Evolutionary conservation across 2,888 invertebrate genomes (phyloP), one percentile per base, ranked within the genome.

Genomic region (Biston betularia): DNA sequence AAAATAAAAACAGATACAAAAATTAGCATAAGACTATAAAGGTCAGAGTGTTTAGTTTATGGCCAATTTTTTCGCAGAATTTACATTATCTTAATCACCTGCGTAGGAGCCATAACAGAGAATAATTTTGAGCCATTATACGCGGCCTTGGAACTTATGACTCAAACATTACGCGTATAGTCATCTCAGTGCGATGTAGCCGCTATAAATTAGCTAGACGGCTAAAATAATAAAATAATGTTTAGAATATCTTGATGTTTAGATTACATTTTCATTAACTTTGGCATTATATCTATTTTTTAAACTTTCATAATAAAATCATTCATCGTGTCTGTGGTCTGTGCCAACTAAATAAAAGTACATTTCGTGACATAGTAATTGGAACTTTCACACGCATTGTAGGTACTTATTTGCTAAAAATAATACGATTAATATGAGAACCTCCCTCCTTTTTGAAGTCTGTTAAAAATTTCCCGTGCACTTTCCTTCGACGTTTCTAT

Each of bases 111-210:
- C 65, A 60, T 73, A 71, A 65, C 67, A 68, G 68, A 72, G 73
- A 75, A 79, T 79, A 78, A 79, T 77, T 70, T 74, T 66, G 57
- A 73, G 76, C 74, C 75, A 80, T 81, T 80, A 82, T 72, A 69
- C 40, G 71, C 75, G 79, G 72, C 78, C 78, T 79, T 77, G 78
- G 68, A 63, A 64, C 57, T 70, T 69, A 68, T 76, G 75, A 79
- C 65, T 78, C 73, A 75, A 73, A 63, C 55, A 74, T 75, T 72
- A 78, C 76, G 79, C 74, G 74, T 75, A 68, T 63, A 71, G 69
- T 73, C 74, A 74, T 76, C 71, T 76, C 38, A 9, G 38, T 38
- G 78, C 71, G 70, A 62, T 63, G 75, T 76, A 72, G 72, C 70
- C 64, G 75, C 73, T 79, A 72, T 77, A 72, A 78, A 75, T 79